These are phyloP conservation scores for Protaetia brevitarsis DNA, from an alignment of 1,140 invertebrate genomes.

Conservation along the genomic window DNA sequence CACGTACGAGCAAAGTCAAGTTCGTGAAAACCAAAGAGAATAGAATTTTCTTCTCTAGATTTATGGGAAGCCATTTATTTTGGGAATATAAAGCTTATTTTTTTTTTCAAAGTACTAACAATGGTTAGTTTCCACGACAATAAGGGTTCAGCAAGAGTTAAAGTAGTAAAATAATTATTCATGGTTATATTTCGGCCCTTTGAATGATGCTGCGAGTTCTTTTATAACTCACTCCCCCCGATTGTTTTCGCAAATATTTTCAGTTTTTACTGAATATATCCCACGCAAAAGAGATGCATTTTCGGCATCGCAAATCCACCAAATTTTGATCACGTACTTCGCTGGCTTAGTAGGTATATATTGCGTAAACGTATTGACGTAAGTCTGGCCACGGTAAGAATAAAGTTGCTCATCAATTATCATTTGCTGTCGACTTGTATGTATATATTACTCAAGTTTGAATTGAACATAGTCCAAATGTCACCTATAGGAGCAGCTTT, in stretches of 20 bases:
- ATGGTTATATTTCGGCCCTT: slow-evolving; percentile 40
- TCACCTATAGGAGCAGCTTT: slow-evolving; percentile 42
- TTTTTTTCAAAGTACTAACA: slow-evolving; percentile 44
- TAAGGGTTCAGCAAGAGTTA: slow-evolving; percentile 36
- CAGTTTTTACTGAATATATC: slow-evolving; percentile 32
- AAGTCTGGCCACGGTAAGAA: slow-evolving; percentile 46
- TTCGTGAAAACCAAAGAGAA: slow-evolving; percentile 16
- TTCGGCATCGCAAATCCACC: slow-evolving; percentile 40
- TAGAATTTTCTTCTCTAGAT: slow-evolving; percentile 24
- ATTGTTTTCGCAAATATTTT: slow-evolving; percentile 5
- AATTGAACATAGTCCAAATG: slow-evolving; percentile 38
- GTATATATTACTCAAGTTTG: slow-evolving; percentile 31
- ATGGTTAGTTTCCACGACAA: slow-evolving; percentile 40
- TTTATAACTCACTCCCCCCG: slow-evolving; percentile 23
- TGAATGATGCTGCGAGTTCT: slow-evolving; percentile 2
- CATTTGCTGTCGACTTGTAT: slow-evolving; percentile 29
- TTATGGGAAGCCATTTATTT: slow-evolving; percentile 38
- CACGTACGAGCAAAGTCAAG: slow-evolving; percentile 32
- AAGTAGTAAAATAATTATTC: slow-evolving; percentile 41
- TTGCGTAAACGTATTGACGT: slow-evolving; percentile 45
- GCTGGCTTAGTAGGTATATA: slow-evolving; percentile 46
- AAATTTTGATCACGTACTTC: slow-evolving; percentile 52
- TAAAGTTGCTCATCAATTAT: slow-evolving; percentile 36
- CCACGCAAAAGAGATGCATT: slow-evolving; percentile 34
- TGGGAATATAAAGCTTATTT: slow-evolving; percentile 44